A percentile compares a stretch with the other conserved stretches of the same genome.
Evolutionary conservation across 2,888 invertebrate genomes (phyloP).

Genomic region (Aporophyla nigra): DNA sequence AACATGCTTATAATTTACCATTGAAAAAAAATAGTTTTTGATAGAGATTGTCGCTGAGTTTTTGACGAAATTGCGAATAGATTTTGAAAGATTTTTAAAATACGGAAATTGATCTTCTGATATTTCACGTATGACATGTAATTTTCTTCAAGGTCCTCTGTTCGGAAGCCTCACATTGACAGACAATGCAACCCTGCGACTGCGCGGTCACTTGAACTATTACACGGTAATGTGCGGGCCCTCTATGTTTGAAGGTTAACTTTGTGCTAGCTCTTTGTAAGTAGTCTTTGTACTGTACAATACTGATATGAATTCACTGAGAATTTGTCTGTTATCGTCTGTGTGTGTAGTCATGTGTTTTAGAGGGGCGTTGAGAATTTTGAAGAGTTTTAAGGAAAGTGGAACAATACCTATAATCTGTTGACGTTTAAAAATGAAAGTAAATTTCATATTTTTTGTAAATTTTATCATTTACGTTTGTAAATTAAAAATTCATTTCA

Average conservation of each 20-base stretch:
- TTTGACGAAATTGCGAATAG: too few relatives aligned
- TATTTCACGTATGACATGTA: background rate
- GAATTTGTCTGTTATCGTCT: conserved; percentile 43
- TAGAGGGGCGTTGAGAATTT: background rate
- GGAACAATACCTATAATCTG: background rate
- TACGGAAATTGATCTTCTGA: too few relatives aligned
- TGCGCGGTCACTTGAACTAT: conserved; percentile 80
- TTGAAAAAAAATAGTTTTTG: too few relatives aligned
- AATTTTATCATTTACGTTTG: background rate
- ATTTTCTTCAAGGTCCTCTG: background rate
- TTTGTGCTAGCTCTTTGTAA: conserved; percentile 72
- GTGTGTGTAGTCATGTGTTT: background rate
- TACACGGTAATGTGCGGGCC: conserved; percentile 81
- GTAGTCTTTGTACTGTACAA: conserved; percentile 68
- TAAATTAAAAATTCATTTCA: background rate
- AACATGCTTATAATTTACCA: too few relatives aligned
- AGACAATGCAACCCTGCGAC: conserved; percentile 67
- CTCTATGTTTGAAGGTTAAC: conserved; percentile 81
- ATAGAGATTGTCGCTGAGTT: too few relatives aligned
- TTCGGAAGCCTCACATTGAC: conserved; percentile 18
- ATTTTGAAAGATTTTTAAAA: too few relatives aligned
- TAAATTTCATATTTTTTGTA: too few relatives aligned
- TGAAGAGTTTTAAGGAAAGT: background rate
- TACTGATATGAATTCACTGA: conserved; percentile 74
- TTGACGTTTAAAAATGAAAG: background rate